Evolutionary conservation across 2,797 vertebrate species (phyloP).

Genomic region (Furcifer pardalis): DNA sequence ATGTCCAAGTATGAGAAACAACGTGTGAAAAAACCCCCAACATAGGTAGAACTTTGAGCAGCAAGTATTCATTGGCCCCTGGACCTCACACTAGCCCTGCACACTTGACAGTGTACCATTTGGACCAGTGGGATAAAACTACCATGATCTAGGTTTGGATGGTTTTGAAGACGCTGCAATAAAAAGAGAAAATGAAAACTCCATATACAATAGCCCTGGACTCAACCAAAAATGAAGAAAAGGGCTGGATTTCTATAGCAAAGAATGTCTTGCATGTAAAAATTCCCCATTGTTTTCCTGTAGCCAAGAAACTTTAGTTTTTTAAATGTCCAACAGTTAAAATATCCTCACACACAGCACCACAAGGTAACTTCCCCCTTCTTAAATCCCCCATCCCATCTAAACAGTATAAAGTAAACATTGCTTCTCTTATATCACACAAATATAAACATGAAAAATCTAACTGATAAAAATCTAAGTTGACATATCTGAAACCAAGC

Average conservation of each 20-base stretch:
- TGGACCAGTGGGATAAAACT: background rate
- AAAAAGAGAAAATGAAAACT: background rate
- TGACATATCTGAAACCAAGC: constrained; percentile 49
- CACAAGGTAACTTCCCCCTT: constrained; percentile 46
- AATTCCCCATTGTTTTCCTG: background rate
- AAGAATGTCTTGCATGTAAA: background rate
- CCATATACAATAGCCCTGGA: background rate
- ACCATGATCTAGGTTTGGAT: background rate
- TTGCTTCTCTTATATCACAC: constrained; percentile 48
- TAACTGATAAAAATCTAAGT: too few species aligned
- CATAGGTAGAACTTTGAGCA: background rate
- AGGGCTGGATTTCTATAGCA: background rate
- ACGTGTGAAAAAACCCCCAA: background rate
- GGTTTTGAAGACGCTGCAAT: background rate
- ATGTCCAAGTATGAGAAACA: background rate
- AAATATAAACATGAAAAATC: constrained; percentile 44
- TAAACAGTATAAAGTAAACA: constrained; percentile 44
- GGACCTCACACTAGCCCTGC: background rate
- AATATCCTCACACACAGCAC: background rate
- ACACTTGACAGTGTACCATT: background rate
- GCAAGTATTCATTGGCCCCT: background rate
- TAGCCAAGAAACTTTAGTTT: background rate
- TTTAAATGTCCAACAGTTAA: background rate
- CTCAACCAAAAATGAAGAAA: background rate
- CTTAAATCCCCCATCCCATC: constrained; percentile 41